Conservation (phyloP, 2,113 vertebrate species). For the Seriola quinqueradiata region DNA sequence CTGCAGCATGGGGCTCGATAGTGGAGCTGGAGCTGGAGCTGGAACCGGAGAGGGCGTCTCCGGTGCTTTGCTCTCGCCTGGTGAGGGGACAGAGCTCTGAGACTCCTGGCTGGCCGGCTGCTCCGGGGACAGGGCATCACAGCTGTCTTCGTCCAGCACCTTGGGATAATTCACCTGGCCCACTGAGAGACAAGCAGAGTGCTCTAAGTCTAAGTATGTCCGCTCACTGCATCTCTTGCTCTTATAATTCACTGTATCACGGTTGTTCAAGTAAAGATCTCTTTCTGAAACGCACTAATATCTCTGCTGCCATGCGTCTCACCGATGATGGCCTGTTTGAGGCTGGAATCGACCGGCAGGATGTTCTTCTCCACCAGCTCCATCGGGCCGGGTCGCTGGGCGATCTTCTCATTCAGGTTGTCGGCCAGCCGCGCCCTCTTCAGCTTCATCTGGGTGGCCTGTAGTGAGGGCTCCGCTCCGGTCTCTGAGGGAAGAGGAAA, state of each 20-base stretch:
- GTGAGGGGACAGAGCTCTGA: slow-evolving; percentile 91
- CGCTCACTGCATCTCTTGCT: neutral
- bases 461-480: slow-evolving; percentile 94
- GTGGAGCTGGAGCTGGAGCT: slow-evolving; percentile 69
- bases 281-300: neutral
- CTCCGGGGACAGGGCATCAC: slow-evolving; percentile 95
- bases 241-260: neutral
- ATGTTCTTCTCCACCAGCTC: slow-evolving; percentile 99
- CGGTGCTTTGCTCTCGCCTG: slow-evolving; percentile 86
- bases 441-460: slow-evolving; percentile 97
- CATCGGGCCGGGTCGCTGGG: slow-evolving; percentile 96
- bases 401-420: slow-evolving; percentile 98
- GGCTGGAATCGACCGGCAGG: slow-evolving; percentile 93
- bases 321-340: slow-evolving; percentile 98
- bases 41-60: slow-evolving; percentile 87
- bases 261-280: too few relatives aligned
- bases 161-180: slow-evolving; percentile 93
- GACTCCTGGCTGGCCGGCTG: slow-evolving; percentile 97
- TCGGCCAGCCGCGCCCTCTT: slow-evolving; percentile 96
- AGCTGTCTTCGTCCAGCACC: slow-evolving; percentile 95
- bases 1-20: slow-evolving; percentile 62
- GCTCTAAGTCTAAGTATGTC: neutral
- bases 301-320: slow-evolving; percentile 58
- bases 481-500: slow-evolving; percentile 86
- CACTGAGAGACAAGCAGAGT: slow-evolving; percentile 38